phyloP scores from a whole-genome alignment of 2,113 vertebrate species.

The Zeus faber region DNA sequence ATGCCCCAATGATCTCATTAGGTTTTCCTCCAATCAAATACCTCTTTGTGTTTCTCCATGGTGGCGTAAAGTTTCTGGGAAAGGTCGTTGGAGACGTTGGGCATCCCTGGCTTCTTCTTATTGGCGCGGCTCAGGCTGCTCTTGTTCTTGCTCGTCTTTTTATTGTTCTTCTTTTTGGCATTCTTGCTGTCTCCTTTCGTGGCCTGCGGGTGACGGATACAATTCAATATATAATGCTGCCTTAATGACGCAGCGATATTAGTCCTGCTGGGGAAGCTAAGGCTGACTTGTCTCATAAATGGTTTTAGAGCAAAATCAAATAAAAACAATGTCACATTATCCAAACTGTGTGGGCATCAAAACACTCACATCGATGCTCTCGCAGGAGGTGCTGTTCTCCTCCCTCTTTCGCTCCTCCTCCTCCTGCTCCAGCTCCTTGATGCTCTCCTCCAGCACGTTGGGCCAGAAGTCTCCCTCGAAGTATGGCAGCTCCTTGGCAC shows the following conservation, averaged over 20 bases:
- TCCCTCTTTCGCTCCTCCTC: slow-evolving; percentile 96
- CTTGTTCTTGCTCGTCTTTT: slow-evolving; percentile 2
- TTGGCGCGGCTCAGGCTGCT: slow-evolving; percentile 5
- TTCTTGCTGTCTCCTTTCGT: slow-evolving; percentile 3
- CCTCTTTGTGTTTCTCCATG: slow-evolving; percentile 9
- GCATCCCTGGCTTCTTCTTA: slow-evolving; percentile 5
- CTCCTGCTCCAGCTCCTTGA: slow-evolving; percentile 97
- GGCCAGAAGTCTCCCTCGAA: slow-evolving; percentile 99
- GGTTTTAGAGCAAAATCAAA: background rate
- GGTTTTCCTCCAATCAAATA: background rate
- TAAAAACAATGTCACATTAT: too few species aligned
- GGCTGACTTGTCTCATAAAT: background rate
- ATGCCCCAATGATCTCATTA: too few species aligned
- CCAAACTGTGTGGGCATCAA: background rate
- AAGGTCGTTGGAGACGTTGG: slow-evolving; percentile 1
- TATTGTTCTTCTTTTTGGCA: slow-evolving; percentile 2
- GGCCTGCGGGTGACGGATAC: background rate
- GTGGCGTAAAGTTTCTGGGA: slow-evolving; percentile 1
- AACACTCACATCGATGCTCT: background rate
- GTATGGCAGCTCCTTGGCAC: slow-evolving; percentile 96
- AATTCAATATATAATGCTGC: background rate
- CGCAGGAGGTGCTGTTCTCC: slow-evolving; percentile 87
- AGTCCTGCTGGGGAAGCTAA: background rate
- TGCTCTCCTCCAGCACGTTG: slow-evolving; percentile 98
- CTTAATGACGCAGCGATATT: too few species aligned